These are phyloP conservation scores for Theropithecus gelada DNA, from an alignment of 2,113 vertebrate species.

Conservation along the genomic window DNA sequence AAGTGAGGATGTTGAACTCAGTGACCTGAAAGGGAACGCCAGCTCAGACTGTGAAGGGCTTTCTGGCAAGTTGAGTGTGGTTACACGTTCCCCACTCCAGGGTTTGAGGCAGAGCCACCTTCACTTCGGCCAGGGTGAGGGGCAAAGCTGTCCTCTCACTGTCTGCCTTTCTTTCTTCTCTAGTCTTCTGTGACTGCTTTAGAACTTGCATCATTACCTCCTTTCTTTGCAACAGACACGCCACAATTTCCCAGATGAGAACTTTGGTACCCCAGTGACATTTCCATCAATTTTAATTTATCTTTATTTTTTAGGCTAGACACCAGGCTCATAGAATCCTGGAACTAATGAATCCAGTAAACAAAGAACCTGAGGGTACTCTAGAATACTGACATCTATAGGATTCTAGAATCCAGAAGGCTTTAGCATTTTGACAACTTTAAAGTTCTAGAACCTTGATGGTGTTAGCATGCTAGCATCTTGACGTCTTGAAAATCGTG, in stretches of 20 bases:
- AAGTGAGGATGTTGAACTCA: slow-evolving; percentile 21
- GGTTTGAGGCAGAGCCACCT: neutral
- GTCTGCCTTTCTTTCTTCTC: neutral
- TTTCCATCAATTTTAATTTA: slow-evolving; percentile 26
- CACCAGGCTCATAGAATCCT: slow-evolving; percentile 23
- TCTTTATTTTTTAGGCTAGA: neutral
- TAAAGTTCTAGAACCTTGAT: neutral
- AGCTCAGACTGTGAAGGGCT: neutral
- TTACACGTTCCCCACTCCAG: neutral
- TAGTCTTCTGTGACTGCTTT: neutral
- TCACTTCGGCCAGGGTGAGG: neutral
- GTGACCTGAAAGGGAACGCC: neutral
- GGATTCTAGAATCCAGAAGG: neutral
- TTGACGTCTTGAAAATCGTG: neutral
- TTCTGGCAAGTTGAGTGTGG: neutral
- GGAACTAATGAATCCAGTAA: neutral
- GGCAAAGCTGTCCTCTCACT: neutral
- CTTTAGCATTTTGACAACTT: neutral
- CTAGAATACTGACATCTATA: neutral
- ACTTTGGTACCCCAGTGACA: neutral
- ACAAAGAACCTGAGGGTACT: slow-evolving; percentile 10
- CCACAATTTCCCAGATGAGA: neutral
- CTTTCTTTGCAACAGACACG: neutral
- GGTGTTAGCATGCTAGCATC: neutral
- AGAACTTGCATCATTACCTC: neutral